Conservation (phyloP, 2,888 invertebrate genomes). For the Hypsopygia costalis region DNA sequence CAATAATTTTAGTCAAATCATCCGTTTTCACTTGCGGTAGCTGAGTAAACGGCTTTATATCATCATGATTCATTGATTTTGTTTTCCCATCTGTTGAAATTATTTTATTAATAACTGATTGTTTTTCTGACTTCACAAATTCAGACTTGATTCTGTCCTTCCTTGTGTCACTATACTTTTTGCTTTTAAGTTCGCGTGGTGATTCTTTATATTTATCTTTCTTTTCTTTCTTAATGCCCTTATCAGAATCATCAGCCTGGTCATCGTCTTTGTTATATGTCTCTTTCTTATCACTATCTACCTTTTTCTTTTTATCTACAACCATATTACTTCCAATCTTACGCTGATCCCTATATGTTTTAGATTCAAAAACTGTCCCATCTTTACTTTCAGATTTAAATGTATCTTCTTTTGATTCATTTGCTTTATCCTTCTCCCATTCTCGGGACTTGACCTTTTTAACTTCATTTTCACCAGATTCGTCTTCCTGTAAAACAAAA, state of each 20-base stretch:
- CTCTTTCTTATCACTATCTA: conserved; percentile 66
- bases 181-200: conserved; percentile 66
- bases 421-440: conserved; percentile 64
- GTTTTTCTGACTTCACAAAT: conserved; percentile 58
- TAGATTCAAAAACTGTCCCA: conserved; percentile 61
- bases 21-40: conserved; percentile 74
- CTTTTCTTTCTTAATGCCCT: conserved; percentile 55
- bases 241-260: conserved; percentile 57
- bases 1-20: conserved; percentile 67
- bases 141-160: conserved; percentile 66
- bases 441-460: conserved; percentile 73
- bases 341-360: conserved; percentile 63
- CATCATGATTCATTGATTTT: conserved; percentile 59
- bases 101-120: conserved; percentile 55
- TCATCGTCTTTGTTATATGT: conserved; percentile 62
- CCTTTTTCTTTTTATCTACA: conserved; percentile 69
- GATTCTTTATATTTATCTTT: conserved; percentile 67
- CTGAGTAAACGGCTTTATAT: conserved; percentile 75
- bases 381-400: conserved; percentile 49
- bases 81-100: conserved; percentile 56
- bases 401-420: conserved; percentile 56
- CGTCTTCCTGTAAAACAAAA: conserved; percentile 58
- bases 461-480: conserved; percentile 59
- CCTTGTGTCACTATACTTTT: conserved; percentile 73
- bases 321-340: conserved; percentile 48